Base-by-base conservation (phyloP, 2,797 vertebrate genomes). In the Propithecus perrieri region DNA sequence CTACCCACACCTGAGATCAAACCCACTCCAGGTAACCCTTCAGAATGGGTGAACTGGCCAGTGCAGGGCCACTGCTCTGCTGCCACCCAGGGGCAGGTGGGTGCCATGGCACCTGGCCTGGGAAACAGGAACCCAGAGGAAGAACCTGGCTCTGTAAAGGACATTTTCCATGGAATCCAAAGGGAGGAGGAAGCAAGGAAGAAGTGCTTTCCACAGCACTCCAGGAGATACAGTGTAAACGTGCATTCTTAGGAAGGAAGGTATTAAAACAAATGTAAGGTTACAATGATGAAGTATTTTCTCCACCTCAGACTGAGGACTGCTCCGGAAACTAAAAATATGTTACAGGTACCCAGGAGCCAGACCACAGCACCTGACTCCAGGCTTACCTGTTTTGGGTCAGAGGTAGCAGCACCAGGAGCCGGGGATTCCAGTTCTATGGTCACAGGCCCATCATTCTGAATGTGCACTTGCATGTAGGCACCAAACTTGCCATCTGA, bases 401-500 rank as follows among this genome's bases (percentile, higher is more conserved):
- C 99, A 4, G 96, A 97, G 55, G 84, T 50, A 43, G 98, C 97
- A 75, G 99, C 97, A 1, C 98, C 98, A 20, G 98, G 18, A 48
- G 98, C 75, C 0, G 99, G 99, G 0, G 99, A 99, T 33, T 99
- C 99, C 98, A 99, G 97, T 93, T 99, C 99, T 97, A 99, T 99
- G 94, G 99, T 99, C 67, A 99, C 99, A 2, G 99, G 99, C 7
- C 99, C 99, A 17, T 99, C 99, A 0, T 99, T 99, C 98, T 99
- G 99, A 97, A 99, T 99, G 96, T 99, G 98, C 33, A 99, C 99
- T 98, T 99, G 99, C 99, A 99, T 99, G 97, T 97, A 98, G 90
- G 99, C 99, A 59, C 99, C 99, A 98, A 99, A 99, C 98, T 99
- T 98, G 93, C 99, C 99, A 94, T 99, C 99, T 99, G 97, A 75